These are phyloP conservation scores for Elachura formosa DNA, from an alignment of 2,113 vertebrate species.

Conservation along the genomic window DNA sequence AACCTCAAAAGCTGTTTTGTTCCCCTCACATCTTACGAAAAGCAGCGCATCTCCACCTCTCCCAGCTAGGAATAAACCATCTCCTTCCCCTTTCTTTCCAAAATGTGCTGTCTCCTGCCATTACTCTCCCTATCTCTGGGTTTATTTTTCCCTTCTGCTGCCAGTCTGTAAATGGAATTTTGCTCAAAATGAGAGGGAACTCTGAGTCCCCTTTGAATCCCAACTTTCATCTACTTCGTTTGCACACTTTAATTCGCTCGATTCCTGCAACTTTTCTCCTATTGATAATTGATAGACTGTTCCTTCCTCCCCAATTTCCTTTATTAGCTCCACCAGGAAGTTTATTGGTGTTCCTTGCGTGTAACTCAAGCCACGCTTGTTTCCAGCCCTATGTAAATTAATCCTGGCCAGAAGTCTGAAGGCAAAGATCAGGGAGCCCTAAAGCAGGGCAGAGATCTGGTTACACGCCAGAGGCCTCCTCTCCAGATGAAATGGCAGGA, in stretches of 20 bases:
- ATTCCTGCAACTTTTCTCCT: slow-evolving; percentile 44
- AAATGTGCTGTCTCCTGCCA: not conserved
- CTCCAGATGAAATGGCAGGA: slow-evolving; percentile 54
- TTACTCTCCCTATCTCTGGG: not conserved
- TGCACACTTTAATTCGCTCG: slow-evolving; percentile 38
- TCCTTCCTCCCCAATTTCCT: slow-evolving; percentile 76
- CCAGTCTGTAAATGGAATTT: not conserved
- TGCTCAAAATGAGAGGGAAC: not conserved
- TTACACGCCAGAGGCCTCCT: slow-evolving; percentile 66
- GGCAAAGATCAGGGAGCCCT: slow-evolving; percentile 63
- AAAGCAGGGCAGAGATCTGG: slow-evolving; percentile 54
- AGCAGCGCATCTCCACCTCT: not conserved
- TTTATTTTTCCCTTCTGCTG: not conserved
- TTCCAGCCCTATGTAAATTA: slow-evolving; percentile 65
- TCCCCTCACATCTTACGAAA: not conserved
- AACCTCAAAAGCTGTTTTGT: fast-evolving
- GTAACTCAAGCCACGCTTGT: slow-evolving; percentile 69
- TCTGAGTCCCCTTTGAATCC: not conserved
- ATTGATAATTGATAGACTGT: slow-evolving; percentile 73
- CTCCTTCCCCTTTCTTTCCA: not conserved
- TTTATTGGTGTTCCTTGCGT: slow-evolving; percentile 56
- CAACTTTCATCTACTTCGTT: not conserved
- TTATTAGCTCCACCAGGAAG: slow-evolving; percentile 75
- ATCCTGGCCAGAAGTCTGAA: slow-evolving; percentile 68
- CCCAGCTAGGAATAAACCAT: not conserved